Base-by-base conservation (phyloP, 2,888 invertebrate genomes). In the Dexiosoma caninum region DNA sequence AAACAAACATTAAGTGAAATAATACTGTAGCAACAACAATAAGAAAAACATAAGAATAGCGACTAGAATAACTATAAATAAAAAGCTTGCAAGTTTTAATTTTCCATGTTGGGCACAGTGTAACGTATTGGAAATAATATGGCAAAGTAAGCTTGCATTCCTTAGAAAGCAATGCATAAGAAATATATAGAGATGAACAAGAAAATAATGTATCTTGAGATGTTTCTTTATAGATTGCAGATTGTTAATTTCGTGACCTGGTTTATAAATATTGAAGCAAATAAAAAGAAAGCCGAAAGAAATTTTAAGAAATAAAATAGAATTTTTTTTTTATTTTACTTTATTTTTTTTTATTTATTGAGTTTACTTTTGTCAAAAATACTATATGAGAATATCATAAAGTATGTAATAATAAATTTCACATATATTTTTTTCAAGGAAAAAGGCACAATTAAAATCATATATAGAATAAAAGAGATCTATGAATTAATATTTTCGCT, bases 1-100 rank as follows among this genome's bases (percentile, higher is more conserved):
- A 74, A 74, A 74, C 37, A 74, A 74, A 74, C 37, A 57, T 74
- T 21, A 30, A 66, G 55, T 46, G 19, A 12, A 74, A 57, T 53
- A 72, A 37, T 40, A 59, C 21, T 40, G 23, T 2, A 42, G 14
- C 14, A 69, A 44, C 21, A 55, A 53, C 44, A 40, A 40, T 1
- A 42, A 30, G 30, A 30, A 51, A 55, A 32, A 19, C n/a, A 9
- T 21, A 12, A 14, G 16, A 32, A n/a, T n/a, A n/a, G n/a, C n/a
- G n/a, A n/a, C n/a, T n/a, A 14, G 10, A 69, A 44, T 23, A 35
- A 69, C 44, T 44, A 46, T 35, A 46, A 57, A 57, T 69, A 12
- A 46, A 44, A 42, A 35, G 32, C 21, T 21, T 53, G 1, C 0
- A 14, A 21, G 12, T 49, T 67, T 67, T 4, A 4, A 37, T 35